Base-by-base conservation (phyloP, 2,888 invertebrate genomes). In the Noctua janthe region DNA sequence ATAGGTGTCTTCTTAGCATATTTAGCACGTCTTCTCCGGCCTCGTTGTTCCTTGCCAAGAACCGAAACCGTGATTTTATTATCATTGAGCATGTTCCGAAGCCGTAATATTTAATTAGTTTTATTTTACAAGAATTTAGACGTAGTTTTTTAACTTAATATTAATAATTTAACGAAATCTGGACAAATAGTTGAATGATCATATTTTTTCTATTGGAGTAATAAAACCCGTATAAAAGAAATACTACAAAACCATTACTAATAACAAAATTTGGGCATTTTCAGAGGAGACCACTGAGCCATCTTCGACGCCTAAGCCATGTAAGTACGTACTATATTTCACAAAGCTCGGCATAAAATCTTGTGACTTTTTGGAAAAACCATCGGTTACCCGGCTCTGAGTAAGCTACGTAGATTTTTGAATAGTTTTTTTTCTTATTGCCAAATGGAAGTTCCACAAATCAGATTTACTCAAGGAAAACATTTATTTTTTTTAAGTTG, bases 291-390 rank as follows among this genome's bases (percentile, higher is more conserved):
- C 17, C 7, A 0, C n/a, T n/a, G 54, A 8, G 5, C 20, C n/a
- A 39, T 0, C 70, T 43, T 1, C 23, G 10, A 20, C 5, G 11
- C 4, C 67, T 13, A 2, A 0, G n/a, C 35, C 8, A 2, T 5
- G 69, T 69, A 78, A 80, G 78, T 49, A 69, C 11, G 15, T 23
- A n/a, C n/a, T 15, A 78, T 35, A n/a, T 35, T 35, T 39, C 8
- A 8, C 3, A 54, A 54, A 54, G 20, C 20, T 20, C 1, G 2
- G 51, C 51, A 7, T 51, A 51, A 51, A 15, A 51, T 51, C 6
- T 51, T 51, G 13, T 8, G 8, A 69, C 8, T 43, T 8, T 23
- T 35, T 47, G 10, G 6, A 73, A 13, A 74, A 43, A 20, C 20
- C 17, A 35, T 23, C 35, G 2, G 35, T 47, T 13, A 47, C 4